Base-by-base conservation (phyloP, 2,797 vertebrate genomes). In the Halcyon smyrnensis region DNA sequence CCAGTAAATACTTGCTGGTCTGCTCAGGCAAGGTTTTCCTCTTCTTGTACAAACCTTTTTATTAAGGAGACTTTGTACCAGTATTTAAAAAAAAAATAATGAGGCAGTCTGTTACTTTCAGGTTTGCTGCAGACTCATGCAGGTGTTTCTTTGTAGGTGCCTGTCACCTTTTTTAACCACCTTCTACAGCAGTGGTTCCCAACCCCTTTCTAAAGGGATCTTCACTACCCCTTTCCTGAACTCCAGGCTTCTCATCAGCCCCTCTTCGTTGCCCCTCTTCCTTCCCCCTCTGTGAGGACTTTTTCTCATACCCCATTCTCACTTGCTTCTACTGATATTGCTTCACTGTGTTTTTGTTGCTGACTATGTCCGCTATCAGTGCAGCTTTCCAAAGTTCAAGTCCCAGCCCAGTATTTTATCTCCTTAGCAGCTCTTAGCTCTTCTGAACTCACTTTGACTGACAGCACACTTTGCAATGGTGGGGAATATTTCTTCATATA, bases 311-410 rank as follows among this genome's bases (percentile, higher is more conserved):
- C 13, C 4, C 4, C 6, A 57, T 9, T 6, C 30, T 48, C 36
- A 28, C 17, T 50, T 0, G 0, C 37, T 59, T 45, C 37, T 73
- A 11, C 28, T 57, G 30, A 37, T 1, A 0, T 51, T 57, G 54
- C 39, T 60, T 68, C 20, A 13, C 9, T 2, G 0, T 15, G 19
- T 62, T 50, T 37, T 68, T 71, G 24, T 67, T 77, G 19, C 19
- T 67, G 30, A 21, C 36, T 65, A 71, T 36, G 14, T 6, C 3
- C 3, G 4, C 1, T 45, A 48, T 23, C 27, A 57, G 10, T 32
- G 46, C 17, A 60, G 17, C 6, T 37, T 14, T 79, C 28, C 37
- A 46, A 63, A 64, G 19, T 39, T 1, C 21, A 81, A 41, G 13
- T 60, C 19, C 6, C 21, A 67, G 17, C 3, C 36, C 2, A 70